Evolutionary conservation across 2,888 invertebrate genomes (phyloP).

Genomic region (Drosophila falleni): DNA sequence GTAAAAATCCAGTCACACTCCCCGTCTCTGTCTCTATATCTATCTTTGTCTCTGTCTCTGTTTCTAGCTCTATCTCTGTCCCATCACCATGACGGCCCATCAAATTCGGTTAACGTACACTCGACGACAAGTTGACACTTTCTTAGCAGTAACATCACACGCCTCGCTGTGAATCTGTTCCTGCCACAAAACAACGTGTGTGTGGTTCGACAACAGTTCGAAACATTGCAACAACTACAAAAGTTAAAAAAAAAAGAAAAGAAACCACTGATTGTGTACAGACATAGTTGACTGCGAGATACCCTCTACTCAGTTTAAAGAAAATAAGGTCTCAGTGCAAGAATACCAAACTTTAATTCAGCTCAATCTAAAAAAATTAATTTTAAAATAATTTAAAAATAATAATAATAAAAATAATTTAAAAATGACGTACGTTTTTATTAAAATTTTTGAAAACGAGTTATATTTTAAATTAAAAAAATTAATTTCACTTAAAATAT

Average conservation of each 20-base stretch:
- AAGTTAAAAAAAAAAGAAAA: conserved; percentile 5
- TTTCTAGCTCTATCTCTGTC: background rate
- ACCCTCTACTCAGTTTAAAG: background rate
- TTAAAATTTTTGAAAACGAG: too few species aligned
- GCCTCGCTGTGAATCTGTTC: background rate
- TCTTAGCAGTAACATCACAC: conserved; percentile 10
- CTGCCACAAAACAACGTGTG: conserved; percentile 35
- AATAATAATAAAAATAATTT: too few species aligned
- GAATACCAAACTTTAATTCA: too few species aligned
- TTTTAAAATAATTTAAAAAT: too few species aligned
- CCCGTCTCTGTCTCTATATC: background rate
- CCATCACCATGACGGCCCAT: conserved; percentile 29
- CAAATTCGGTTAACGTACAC: conserved; percentile 40
- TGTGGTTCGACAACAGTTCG: conserved; percentile 11
- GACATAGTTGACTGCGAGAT: background rate
- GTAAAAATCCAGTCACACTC: conserved; percentile 7
- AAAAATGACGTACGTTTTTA: too few species aligned
- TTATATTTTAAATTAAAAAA: too few species aligned
- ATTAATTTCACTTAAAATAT: too few species aligned
- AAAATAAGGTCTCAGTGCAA: too few species aligned
- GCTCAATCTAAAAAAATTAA: too few species aligned
- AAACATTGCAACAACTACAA: conserved; percentile 27
- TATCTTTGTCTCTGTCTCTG: background rate
- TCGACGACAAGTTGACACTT: conserved; percentile 32
- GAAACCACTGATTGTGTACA: background rate